Percentiles rank a stretch among this genome's conserved stretches.
Evolutionary conservation across 2,113 vertebrate genomes (phyloP).

Genomic region (Sterna hirundo): DNA sequence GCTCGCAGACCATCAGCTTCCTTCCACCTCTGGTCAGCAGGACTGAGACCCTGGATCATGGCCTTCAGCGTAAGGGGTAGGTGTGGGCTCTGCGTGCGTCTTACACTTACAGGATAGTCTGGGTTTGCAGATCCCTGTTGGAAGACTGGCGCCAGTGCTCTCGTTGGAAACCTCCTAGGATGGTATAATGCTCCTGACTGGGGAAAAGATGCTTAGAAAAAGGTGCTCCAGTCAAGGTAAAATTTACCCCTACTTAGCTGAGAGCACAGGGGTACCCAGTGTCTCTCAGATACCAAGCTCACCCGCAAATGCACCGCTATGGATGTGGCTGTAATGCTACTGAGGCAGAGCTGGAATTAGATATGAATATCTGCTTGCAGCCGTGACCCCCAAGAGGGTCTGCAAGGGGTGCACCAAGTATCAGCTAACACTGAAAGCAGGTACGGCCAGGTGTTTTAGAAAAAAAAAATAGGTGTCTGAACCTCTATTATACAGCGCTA

Average conservation of each 20-base stretch:
- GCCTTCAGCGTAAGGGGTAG: not conserved
- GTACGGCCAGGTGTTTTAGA: fast-evolving
- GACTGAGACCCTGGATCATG: not conserved
- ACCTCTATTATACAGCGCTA: not conserved
- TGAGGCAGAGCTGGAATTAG: not conserved
- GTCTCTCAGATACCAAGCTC: not conserved
- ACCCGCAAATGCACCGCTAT: not conserved
- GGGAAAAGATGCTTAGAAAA: not conserved
- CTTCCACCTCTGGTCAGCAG: not conserved
- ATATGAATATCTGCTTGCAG: not conserved
- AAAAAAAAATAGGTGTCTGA: not conserved
- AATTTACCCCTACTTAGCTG: not conserved
- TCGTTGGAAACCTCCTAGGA: not conserved
- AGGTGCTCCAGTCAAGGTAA: not conserved
- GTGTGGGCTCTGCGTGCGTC: not conserved
- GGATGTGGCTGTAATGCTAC: not conserved
- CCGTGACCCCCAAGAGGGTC: not conserved
- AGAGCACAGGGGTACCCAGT: not conserved
- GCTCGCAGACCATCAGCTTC: not conserved
- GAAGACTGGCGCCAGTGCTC: not conserved
- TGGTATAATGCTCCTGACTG: not conserved
- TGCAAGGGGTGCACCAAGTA: not conserved
- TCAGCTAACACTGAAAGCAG: not conserved
- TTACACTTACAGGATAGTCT: not conserved
- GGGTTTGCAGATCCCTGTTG: not conserved